Percentiles rank a stretch among this genome's conserved stretches.
Evolutionary conservation across 2,888 invertebrate genomes (phyloP).

Genomic region (Cotesia congregata): DNA sequence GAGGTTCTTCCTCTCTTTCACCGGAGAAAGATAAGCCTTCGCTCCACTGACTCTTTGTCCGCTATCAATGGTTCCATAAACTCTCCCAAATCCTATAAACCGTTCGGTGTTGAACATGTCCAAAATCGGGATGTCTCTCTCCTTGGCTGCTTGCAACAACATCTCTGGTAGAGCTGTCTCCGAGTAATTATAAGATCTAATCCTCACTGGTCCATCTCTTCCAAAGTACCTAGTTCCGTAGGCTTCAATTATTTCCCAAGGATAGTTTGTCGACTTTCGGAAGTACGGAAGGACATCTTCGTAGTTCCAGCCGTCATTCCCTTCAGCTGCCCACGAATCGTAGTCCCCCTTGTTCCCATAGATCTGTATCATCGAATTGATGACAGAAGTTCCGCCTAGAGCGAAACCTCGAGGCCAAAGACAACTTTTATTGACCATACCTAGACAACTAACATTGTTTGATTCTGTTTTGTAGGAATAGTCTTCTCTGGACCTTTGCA

Average conservation of each 20-base stretch:
- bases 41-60: slow-evolving; percentile 68
- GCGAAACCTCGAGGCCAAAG: slow-evolving; percentile 77
- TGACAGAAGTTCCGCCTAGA: slow-evolving; percentile 84
- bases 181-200: slow-evolving; percentile 67
- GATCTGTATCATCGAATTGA: slow-evolving; percentile 87
- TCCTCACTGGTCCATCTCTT: slow-evolving; percentile 70
- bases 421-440: slow-evolving; percentile 62
- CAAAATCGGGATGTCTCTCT: slow-evolving; percentile 69
- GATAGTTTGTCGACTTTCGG: slow-evolving; percentile 50
- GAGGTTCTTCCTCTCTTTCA: slow-evolving; percentile 76
- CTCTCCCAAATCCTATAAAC: neutral
- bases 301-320: slow-evolving; percentile 66
- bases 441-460: slow-evolving; percentile 80
- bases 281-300: neutral
- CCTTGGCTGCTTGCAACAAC: slow-evolving; percentile 69
- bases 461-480: slow-evolving; percentile 88
- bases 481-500: slow-evolving; percentile 80
- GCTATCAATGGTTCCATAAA: neutral
- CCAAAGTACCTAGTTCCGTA: slow-evolving; percentile 65
- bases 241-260: slow-evolving; percentile 59
- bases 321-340: slow-evolving; percentile 79
- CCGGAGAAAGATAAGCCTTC: slow-evolving; percentile 74
- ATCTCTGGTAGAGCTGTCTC: slow-evolving; percentile 64
- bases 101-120: slow-evolving; percentile 62
- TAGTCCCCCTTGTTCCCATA: slow-evolving; percentile 81